Percentiles rank a stretch among this genome's conserved stretches.
phyloP scores from a whole-genome alignment of 1,140 invertebrate species.

The Drosophila navojoa region DNA sequence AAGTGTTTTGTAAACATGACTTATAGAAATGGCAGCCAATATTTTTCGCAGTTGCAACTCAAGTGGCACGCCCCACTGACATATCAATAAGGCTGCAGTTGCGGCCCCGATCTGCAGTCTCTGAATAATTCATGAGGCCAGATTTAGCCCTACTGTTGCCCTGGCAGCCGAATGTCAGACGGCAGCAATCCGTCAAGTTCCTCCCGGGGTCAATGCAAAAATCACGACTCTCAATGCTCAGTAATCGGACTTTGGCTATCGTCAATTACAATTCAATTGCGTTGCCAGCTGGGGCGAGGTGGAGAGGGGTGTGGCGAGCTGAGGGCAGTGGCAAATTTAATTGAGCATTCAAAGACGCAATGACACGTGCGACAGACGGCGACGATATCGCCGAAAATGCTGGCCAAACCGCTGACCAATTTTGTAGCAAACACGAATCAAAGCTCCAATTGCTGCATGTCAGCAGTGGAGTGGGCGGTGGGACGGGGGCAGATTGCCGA shows the following conservation, averaged over 20 bases:
- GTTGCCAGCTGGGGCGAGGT: not conserved
- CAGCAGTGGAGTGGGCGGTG: no score
- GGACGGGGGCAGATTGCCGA: no score
- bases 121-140: slow-evolving; percentile 58
- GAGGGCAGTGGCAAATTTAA: slow-evolving; percentile 63
- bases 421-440: slow-evolving; percentile 26
- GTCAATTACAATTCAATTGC: slow-evolving; percentile 52
- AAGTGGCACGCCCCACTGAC: slow-evolving; percentile 20
- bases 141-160: slow-evolving; percentile 35
- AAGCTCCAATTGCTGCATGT: slow-evolving; percentile 70
- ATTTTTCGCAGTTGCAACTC: slow-evolving; percentile 55
- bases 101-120: slow-evolving; percentile 16
- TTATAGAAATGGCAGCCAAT: slow-evolving; percentile 63
- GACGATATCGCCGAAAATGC: slow-evolving; percentile 33
- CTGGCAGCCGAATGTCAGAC: slow-evolving; percentile 17
- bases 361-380: slow-evolving; percentile 63
- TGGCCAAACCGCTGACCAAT: slow-evolving; percentile 13
- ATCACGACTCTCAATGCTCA: slow-evolving; percentile 39
- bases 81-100: slow-evolving; percentile 48
- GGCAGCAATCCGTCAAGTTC: slow-evolving; percentile 11
- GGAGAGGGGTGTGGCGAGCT: no score
- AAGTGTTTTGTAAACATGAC: slow-evolving; percentile 79
- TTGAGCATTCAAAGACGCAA: slow-evolving; percentile 79
- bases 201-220: slow-evolving; percentile 56
- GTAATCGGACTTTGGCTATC: slow-evolving; percentile 7